Evolutionary conservation across 2,888 invertebrate genomes (phyloP), one percentile per base, ranked within the genome.

Genomic region (Cyaniris semiargus): DNA sequence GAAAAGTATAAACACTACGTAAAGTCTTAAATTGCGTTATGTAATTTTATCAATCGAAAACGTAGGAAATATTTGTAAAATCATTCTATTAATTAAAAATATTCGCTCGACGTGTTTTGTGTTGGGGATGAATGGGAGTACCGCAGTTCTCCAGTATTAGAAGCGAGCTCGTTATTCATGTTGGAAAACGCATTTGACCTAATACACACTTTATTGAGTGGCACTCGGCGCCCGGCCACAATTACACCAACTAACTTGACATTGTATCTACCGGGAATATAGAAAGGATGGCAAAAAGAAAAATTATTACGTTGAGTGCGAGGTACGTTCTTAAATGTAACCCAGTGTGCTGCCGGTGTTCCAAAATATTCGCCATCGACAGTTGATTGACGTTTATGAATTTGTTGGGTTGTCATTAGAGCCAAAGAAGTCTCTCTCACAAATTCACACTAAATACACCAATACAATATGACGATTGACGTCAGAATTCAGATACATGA

Each of bases 211-310:
- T 18, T 66, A 66, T 66, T 66, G 66, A 66, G 66, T 66, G 66
- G 66, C 66, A 66, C 66, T 66, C 66, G 23, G 66, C 66, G 66
- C 27, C 66, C 5, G 15, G 15, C 66, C 66, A 31, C 66, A 66
- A 66, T 66, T 66, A 66, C 66, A 27, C 27, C 27, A 66, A 66
- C 66, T 66, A 66, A 66, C 66, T 31, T 66, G 66, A 66, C 66
- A 66, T 66, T 66, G 66, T 66, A 31, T 13, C 66, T 66, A 66
- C 66, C 27, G 23, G 60, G 60, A 3, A 4, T 23, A 10, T 60
- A 60, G 23, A 13, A 58, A 58, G 56, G 56, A 21, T 21, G 3
- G 18, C 6, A 60, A 60, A 21, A 4, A 23, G 13, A 44, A 44
- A n/a, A n/a, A n/a, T n/a, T n/a, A 44, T 44, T 44, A 44, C 3